These are phyloP conservation scores for Leistus spinibarbis DNA, from an alignment of 2,888 invertebrate genomes.

Conservation along the genomic window DNA sequence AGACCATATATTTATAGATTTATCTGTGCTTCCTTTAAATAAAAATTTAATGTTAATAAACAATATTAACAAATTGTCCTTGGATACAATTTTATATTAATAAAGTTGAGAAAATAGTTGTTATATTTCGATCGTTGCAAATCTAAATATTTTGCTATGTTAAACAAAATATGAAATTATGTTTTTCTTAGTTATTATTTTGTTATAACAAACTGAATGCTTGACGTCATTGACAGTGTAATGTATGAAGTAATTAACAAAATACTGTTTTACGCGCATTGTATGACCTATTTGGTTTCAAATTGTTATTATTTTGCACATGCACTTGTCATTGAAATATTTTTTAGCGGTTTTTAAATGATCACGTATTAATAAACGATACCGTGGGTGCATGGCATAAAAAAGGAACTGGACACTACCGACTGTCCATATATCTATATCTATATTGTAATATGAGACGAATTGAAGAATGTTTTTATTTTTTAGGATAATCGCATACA, in stretches of 20 bases:
- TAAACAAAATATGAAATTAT: not conserved
- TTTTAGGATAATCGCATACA: too few relatives aligned
- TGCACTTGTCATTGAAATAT: too few relatives aligned
- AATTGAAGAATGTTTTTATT: not conserved
- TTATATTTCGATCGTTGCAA: not conserved
- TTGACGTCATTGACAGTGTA: not conserved
- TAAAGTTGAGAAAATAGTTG: not conserved
- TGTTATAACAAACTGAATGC: not conserved
- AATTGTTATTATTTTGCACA: not conserved
- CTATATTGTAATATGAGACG: too few relatives aligned
- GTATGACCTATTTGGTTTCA: not conserved
- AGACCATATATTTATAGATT: not conserved
- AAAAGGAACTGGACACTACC: too few relatives aligned
- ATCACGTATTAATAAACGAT: too few relatives aligned
- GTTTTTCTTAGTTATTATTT: not conserved
- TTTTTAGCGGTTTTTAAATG: too few relatives aligned
- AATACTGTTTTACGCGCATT: not conserved
- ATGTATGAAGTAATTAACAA: not conserved
- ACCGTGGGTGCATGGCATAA: too few relatives aligned
- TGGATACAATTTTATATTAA: not conserved
- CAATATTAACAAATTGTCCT: not conserved
- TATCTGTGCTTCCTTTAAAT: not conserved
- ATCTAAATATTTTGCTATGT: not conserved
- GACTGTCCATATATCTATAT: too few relatives aligned
- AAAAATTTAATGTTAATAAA: not conserved